Base-by-base conservation (phyloP, 2,797 vertebrate species). In the Eurystomus glaucurus region DNA sequence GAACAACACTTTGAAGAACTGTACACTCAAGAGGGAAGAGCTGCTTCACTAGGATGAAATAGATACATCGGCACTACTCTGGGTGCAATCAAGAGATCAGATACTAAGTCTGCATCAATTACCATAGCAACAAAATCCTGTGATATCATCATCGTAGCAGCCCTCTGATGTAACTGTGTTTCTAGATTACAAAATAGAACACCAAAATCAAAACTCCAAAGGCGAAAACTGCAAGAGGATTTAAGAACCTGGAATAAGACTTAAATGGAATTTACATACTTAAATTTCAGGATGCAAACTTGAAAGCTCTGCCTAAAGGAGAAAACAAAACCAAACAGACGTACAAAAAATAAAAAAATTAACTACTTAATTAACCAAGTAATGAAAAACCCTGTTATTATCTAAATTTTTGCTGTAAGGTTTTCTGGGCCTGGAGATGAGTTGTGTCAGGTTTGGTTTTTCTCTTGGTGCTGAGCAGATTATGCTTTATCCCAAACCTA, bases 31-130 rank as follows among this genome's bases (percentile, higher is more conserved):
- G 55, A 89, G 77, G 51, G 45, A 89, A 96, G 81, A 87, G 77
- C 91, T 94, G 84, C 93, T 97, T 93, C 84, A 72, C 70, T 46
- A 77, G 78, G 84, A 93, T 90, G 77, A 82, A 95, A 94, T 14
- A 96, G 93, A 94, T 95, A 94, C 96, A 95, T 71, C 79, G 68
- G 54, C 74, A 76, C 54, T 93, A 87, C 86, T 87, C n/a, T 1
- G 18, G 35, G 86, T 96, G 80, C 86, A 96, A 93, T 96, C 88
- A 90, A 51, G 72, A 93, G 88, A 92, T 94, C 88, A 0, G 77
- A 84, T 70, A 37, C 74, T 37, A 66, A 85, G 70, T 11, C 74
- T 90, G 80, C 80, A 95, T 90, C 88, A 57, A 81, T 91, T 94
- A 84, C 83, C 77, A 77, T 55, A 85, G 68, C 66, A 95, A 77